Base-by-base conservation (phyloP, 1,140 invertebrate species). In the Glomeris maerens region DNA sequence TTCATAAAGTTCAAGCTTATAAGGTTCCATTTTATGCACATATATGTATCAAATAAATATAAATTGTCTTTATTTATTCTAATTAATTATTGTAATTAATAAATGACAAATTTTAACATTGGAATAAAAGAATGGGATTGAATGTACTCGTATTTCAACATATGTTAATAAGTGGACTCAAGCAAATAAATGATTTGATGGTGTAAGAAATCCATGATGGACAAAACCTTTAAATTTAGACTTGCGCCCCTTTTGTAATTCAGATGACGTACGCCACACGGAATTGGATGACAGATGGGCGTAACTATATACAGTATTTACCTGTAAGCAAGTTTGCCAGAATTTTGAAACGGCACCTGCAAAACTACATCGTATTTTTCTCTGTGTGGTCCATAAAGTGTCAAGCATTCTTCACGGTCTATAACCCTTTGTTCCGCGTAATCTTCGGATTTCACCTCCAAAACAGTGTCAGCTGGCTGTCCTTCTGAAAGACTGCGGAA, bases 281-380 rank as follows among this genome's bases (percentile, higher is more conserved):
- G n/a, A n/a, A n/a, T n/a, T n/a, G n/a, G n/a, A n/a, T 38, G 28
- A 47, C 36, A 23, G 28, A 26, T 21, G 2, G 49, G 26, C 23
- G 29, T 3, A 52, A 26, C 38, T 45, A 23, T 29, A 49, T 45
- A 39, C 21, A 4, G 20, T n/a, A 63, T 57, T 54, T 59, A 83
- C 80, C 80, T 83, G 60, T 75, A 83, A 49, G 78, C 77, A 57
- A 75, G 71, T 65, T 74, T 67, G 40, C 77, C 66, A 28, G 71
- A 76, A 60, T 80, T 77, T 5, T 74, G 75, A 58, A 72, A 78
- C 23, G 78, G 79, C 61, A 75, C 74, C 53, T 83, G 77, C 20
- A 84, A 62, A n/a, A 84, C 70, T 56, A 85, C 79, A 62, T 85
- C 82, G 65, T 73, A 83, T 49, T 65, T 69, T 3, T 64, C 57